A percentile compares a stretch with the other conserved stretches of the same genome.
Conservation (phyloP, 1,140 invertebrate genomes). For the Drosophila nasuta region DNA sequence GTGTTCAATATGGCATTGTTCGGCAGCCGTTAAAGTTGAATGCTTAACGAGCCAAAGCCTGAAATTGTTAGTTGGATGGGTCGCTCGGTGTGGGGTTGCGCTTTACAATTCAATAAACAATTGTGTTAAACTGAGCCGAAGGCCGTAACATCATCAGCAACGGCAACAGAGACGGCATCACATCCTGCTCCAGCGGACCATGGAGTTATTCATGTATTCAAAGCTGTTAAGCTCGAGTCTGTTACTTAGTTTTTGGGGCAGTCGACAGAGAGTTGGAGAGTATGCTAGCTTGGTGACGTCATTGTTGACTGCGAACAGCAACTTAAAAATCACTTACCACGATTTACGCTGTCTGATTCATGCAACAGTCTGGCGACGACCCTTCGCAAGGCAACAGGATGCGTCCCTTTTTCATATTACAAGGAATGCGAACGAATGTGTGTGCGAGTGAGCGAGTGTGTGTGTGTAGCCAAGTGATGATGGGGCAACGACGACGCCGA, state of each 20-base stretch:
- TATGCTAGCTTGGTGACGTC: slow-evolving; percentile 55
- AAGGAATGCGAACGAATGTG: neutral
- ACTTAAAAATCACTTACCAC: slow-evolving; percentile 83
- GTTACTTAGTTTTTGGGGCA: slow-evolving; percentile 39
- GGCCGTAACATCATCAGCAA: slow-evolving; percentile 50
- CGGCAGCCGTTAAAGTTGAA: slow-evolving; percentile 75
- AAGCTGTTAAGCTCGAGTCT: slow-evolving; percentile 21
- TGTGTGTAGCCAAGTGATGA: slow-evolving; percentile 51
- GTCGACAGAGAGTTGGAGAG: neutral
- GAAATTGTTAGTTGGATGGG: slow-evolving; percentile 62
- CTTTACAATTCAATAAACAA: slow-evolving; percentile 83
- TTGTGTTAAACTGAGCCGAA: slow-evolving; percentile 77
- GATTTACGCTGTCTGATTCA: slow-evolving; percentile 80
- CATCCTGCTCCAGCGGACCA: slow-evolving; percentile 51
- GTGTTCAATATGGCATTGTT: slow-evolving; percentile 59
- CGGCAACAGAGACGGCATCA: too few relatives aligned
- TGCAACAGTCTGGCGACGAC: slow-evolving; percentile 73
- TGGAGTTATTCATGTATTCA: slow-evolving; percentile 53
- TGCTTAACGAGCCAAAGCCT: slow-evolving; percentile 73
- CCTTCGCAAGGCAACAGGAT: slow-evolving; percentile 51
- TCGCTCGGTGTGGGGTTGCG: slow-evolving; percentile 21
- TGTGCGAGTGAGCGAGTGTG: neutral
- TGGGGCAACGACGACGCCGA: slow-evolving; percentile 46
- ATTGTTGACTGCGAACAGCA: slow-evolving; percentile 63
- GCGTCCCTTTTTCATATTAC: slow-evolving; percentile 29